Evolutionary conservation across 2,888 invertebrate species (phyloP).

Genomic region (Cantharis lateralis): DNA sequence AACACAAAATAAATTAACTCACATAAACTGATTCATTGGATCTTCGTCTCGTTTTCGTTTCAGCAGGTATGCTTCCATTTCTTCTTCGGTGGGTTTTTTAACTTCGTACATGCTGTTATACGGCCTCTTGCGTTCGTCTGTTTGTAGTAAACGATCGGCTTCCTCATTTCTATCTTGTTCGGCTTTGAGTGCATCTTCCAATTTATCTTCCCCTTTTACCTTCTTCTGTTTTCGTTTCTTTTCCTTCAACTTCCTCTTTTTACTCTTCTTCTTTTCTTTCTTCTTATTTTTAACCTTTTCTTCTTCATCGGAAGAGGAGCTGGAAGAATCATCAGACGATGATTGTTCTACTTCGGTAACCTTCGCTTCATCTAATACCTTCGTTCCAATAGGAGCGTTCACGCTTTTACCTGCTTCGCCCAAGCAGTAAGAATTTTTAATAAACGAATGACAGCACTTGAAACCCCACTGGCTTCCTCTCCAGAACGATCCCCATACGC

Average conservation of each 20-base stretch:
- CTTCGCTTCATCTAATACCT: conserved; percentile 36
- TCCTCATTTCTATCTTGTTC: conserved; percentile 66
- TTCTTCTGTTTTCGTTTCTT: conserved; percentile 49
- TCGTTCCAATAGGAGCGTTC: conserved; percentile 37
- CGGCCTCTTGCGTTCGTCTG: conserved; percentile 89
- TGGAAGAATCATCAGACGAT: conserved; percentile 26
- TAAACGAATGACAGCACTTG: conserved; percentile 91
- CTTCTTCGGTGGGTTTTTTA: conserved; percentile 86
- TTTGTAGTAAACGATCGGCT: conserved; percentile 67
- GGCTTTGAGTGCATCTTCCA: conserved; percentile 67
- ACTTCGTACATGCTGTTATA: conserved; percentile 91
- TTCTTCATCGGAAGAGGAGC: conserved; percentile 34
- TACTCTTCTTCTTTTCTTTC: conserved; percentile 40
- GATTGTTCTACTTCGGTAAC: conserved; percentile 13
- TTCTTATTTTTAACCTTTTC: conserved; percentile 26
- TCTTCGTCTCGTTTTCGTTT: conserved; percentile 85
- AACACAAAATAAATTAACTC: conserved; percentile 1
- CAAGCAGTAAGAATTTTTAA: conserved; percentile 88
- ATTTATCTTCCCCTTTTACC: conserved; percentile 59
- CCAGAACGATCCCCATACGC: conserved; percentile 98
- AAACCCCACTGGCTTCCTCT: conserved; percentile 92
- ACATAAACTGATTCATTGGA: conserved; percentile 80
- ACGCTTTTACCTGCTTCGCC: conserved; percentile 69
- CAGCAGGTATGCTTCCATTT: conserved; percentile 91
- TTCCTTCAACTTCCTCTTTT: conserved; percentile 58